Evolutionary conservation across 2,113 vertebrate species (phyloP).

Genomic region (Platysteira castanea): DNA sequence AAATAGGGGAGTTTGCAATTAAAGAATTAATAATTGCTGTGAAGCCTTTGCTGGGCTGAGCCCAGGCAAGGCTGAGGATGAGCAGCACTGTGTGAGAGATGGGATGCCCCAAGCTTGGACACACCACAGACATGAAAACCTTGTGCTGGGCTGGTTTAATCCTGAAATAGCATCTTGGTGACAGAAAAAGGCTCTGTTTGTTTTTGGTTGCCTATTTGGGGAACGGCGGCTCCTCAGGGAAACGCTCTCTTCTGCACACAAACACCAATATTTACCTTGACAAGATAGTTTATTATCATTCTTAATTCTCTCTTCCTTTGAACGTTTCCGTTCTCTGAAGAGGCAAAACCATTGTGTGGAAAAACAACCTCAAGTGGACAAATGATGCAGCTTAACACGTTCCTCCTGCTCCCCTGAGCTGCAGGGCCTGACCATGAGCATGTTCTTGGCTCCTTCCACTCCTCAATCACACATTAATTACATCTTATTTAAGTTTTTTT

Average conservation of each 20-base stretch:
- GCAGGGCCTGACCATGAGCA: background rate
- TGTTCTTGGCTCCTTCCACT: background rate
- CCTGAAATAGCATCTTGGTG: constrained; percentile 25
- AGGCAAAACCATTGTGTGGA: background rate
- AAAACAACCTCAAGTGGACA: constrained; percentile 5
- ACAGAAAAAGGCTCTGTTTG: constrained; percentile 22
- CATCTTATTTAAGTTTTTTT: background rate
- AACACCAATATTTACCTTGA: constrained; percentile 36
- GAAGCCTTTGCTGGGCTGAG: background rate
- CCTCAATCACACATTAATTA: background rate
- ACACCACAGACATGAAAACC: background rate
- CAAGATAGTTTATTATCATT: constrained; percentile 50
- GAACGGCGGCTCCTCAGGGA: background rate
- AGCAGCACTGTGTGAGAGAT: background rate
- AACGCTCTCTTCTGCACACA: background rate
- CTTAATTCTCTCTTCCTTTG: constrained; percentile 31
- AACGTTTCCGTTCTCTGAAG: constrained; percentile 15
- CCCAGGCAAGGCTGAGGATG: background rate
- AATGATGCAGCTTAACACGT: background rate
- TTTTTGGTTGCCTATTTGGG: constrained; percentile 28
- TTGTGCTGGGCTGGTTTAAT: background rate
- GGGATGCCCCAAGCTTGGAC: background rate
- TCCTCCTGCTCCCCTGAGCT: background rate
- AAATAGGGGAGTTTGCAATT: background rate
- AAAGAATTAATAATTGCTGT: background rate